phyloP scores from a whole-genome alignment of 2,113 vertebrate genomes.

The Coregonus clupeaformis region DNA sequence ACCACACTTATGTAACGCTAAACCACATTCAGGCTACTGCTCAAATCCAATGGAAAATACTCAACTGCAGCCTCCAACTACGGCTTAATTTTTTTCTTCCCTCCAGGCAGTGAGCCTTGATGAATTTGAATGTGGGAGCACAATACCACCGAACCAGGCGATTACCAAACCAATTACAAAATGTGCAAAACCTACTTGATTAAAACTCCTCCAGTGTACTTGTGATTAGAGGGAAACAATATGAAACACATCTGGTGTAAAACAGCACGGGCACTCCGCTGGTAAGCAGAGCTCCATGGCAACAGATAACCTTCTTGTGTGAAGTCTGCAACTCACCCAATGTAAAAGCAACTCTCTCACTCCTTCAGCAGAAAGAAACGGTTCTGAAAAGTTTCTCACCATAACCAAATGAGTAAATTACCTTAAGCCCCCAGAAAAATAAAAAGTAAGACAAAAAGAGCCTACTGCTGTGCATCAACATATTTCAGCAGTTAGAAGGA shows the following conservation, averaged over 20 bases:
- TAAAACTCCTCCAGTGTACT: background rate
- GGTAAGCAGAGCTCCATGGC: conserved; percentile 2
- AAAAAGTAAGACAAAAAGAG: background rate
- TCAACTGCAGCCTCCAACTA: background rate
- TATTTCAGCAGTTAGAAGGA: background rate
- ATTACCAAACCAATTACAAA: background rate
- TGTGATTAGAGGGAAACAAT: background rate
- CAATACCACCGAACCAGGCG: background rate
- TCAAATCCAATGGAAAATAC: background rate
- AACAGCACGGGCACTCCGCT: too few species aligned
- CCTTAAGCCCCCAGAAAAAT: background rate
- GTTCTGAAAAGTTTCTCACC: background rate
- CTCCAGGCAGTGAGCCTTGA: background rate
- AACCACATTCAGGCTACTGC: background rate
- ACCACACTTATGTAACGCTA: conserved; percentile 1
- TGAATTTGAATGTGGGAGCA: background rate
- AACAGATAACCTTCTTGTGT: background rate
- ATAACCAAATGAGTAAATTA: background rate
- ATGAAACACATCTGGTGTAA: background rate
- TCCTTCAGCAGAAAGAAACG: background rate
- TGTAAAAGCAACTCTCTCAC: background rate
- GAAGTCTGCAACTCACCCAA: background rate
- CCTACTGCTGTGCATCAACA: background rate
- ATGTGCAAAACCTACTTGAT: background rate
- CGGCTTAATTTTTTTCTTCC: background rate